Evolutionary conservation across 2,888 invertebrate genomes (phyloP).

Genomic region (Hypomecis punctinalis): DNA sequence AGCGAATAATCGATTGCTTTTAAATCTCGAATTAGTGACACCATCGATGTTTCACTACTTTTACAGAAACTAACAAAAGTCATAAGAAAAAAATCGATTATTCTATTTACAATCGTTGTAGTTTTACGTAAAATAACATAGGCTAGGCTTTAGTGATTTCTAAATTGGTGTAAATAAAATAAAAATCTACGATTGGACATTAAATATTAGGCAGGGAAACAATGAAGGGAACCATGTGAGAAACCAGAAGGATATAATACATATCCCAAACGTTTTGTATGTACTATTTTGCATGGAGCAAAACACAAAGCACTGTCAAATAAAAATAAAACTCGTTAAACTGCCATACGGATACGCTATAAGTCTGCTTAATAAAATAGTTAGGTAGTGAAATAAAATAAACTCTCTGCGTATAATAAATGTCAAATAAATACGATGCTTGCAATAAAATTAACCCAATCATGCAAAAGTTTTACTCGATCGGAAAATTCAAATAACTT

Average conservation of each 20-base stretch:
- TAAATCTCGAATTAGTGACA: not conserved
- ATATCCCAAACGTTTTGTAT: slow-evolving; percentile 86
- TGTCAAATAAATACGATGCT: slow-evolving; percentile 9
- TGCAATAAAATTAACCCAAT: slow-evolving; percentile 5
- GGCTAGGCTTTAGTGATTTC: slow-evolving; percentile 10
- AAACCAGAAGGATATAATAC: slow-evolving; percentile 80
- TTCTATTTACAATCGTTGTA: slow-evolving; percentile 39
- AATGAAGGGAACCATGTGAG: slow-evolving; percentile 90
- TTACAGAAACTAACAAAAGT: not conserved
- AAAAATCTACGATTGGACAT: slow-evolving; percentile 37
- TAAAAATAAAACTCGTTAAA: slow-evolving; percentile 43
- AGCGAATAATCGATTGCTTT: slow-evolving; percentile 35
- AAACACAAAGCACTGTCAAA: slow-evolving; percentile 65
- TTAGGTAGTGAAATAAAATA: slow-evolving; percentile 14
- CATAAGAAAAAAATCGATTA: slow-evolving; percentile 29
- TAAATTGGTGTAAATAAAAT: slow-evolving; percentile 22
- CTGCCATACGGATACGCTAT: slow-evolving; percentile 69
- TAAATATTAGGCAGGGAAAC: slow-evolving; percentile 54
- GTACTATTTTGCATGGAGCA: slow-evolving; percentile 94
- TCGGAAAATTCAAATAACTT: slow-evolving; percentile 14
- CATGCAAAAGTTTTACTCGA: slow-evolving; percentile 9
- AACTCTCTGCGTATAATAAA: slow-evolving; percentile 25
- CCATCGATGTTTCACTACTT: too few relatives aligned
- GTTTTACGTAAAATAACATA: slow-evolving; percentile 38
- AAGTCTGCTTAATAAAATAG: slow-evolving; percentile 10